Base-by-base conservation (phyloP, 2,888 invertebrate genomes). In the Lasius platythorax region DNA sequence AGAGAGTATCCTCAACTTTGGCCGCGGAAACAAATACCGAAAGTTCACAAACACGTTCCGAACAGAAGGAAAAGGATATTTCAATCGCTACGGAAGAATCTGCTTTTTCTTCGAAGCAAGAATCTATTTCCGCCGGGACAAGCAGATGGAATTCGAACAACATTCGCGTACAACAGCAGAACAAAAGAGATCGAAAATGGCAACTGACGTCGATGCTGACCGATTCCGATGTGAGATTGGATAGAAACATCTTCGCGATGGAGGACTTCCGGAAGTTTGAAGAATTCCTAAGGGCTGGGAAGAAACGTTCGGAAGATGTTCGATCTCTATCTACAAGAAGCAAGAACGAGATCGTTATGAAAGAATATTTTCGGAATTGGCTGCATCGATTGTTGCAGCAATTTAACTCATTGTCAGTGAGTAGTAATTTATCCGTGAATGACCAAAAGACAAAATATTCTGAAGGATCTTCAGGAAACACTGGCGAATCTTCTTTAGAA, bases 291-390 rank as follows among this genome's bases (percentile, higher is more conserved):
- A 64, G 28, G 15, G 28, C 9, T 40, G 15, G 43, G 30, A 63
- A 30, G 43, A 63, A 43, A 30, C 74, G 15, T 12, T 15, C 63
- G 63, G 63, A 74, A 64, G 30, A 63, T n/a, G 1, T 64, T 12
- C 74, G 63, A 2, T 74, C 30, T 23, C n/a, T 74, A 30, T 63
- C 74, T n/a, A 74, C 4, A 30, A 74, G 43, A 43, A 43, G 9
- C 30, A 74, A 43, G 43, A 74, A 74, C 9, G 74, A 74, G 30
- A n/a, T 74, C 30, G 63, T 74, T 15, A 43, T 28, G 74, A 74
- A 74, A n/a, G 74, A 74, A 0, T 74, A 63, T 8, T 74, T 63
- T 15, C 74, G 63, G 9, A 64, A 43, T 5, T 74, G 74, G 74
- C n/a, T 74, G 43, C 63, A 74, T 30, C 74, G 43, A 1, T 64